A percentile compares a stretch with the other conserved stretches of the same genome.
phyloP scores from a whole-genome alignment of 2,113 vertebrate genomes.

The Cynopterus brachyotis region DNA sequence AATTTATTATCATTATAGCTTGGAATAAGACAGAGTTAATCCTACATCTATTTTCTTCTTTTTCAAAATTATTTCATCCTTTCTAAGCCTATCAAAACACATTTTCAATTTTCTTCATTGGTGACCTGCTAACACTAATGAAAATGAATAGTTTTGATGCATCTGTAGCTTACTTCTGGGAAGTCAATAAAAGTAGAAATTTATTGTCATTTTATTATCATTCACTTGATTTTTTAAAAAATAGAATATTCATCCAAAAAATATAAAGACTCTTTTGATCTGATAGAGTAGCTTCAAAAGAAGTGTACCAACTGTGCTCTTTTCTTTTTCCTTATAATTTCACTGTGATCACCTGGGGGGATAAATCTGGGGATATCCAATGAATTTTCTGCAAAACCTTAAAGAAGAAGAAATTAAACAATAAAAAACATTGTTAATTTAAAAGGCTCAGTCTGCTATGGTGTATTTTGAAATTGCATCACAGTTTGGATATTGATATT shows the following conservation, averaged over 20 bases:
- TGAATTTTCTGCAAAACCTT: not conserved
- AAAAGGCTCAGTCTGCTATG: not conserved
- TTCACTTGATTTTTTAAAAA: conserved; percentile 44
- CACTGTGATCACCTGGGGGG: not conserved
- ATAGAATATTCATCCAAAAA: not conserved
- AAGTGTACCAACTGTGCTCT: not conserved
- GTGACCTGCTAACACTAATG: not conserved
- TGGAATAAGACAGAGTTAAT: not conserved
- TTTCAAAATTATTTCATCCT: not conserved
- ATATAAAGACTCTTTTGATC: not conserved
- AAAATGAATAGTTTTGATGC: not conserved
- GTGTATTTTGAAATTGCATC: not conserved
- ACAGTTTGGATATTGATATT: not conserved
- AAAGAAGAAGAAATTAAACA: not conserved
- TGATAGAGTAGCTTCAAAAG: not conserved
- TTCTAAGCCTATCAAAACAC: not conserved
- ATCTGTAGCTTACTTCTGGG: not conserved
- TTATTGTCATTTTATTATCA: not conserved
- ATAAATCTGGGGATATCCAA: not conserved
- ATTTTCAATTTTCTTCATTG: not conserved
- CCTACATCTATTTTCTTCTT: not conserved
- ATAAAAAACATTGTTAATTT: not conserved
- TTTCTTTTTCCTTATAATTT: conserved; percentile 39
- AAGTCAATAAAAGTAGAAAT: not conserved
- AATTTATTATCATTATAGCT: not conserved